These are phyloP conservation scores for Anguilla megastoma DNA, from an alignment of 2,797 vertebrate species.

Conservation along the genomic window DNA sequence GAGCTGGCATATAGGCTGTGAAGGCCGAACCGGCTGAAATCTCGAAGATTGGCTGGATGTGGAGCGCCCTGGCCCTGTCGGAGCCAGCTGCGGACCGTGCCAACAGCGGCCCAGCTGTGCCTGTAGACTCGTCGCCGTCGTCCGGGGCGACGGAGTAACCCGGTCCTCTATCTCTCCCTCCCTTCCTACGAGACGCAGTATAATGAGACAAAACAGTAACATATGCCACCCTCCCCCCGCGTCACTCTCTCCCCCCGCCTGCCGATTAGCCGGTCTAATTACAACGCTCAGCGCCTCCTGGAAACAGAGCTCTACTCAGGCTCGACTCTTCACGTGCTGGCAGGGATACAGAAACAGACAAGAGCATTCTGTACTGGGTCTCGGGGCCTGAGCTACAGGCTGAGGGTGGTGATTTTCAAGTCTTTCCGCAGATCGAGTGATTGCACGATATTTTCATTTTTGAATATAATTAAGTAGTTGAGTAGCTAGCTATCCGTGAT, in stretches of 20 bases:
- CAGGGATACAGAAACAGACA: neutral
- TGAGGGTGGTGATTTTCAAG: too few species aligned
- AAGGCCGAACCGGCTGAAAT: neutral
- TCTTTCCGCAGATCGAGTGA: too few species aligned
- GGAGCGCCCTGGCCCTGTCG: neutral
- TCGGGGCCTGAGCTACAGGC: neutral
- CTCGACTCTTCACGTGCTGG: constrained; percentile 21
- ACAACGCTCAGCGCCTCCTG: neutral
- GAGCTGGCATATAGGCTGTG: neutral
- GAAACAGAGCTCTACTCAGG: neutral
- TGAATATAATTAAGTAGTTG: too few species aligned
- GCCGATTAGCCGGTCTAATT: constrained; percentile 31
- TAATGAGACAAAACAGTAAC: constrained; percentile 30
- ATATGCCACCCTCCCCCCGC: constrained; percentile 1
- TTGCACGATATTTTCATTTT: too few species aligned
- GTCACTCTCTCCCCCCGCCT: neutral
- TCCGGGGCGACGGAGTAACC: neutral
- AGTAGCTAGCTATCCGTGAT: too few species aligned
- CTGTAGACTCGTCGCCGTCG: neutral
- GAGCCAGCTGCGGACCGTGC: neutral
- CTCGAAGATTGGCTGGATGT: neutral
- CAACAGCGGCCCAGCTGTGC: neutral
- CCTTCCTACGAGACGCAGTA: constrained; percentile 19
- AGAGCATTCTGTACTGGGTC: neutral
- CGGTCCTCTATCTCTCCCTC: neutral